Evolutionary conservation across 2,888 invertebrate genomes (phyloP).

Genomic region (Nasonovia ribisnigri): DNA sequence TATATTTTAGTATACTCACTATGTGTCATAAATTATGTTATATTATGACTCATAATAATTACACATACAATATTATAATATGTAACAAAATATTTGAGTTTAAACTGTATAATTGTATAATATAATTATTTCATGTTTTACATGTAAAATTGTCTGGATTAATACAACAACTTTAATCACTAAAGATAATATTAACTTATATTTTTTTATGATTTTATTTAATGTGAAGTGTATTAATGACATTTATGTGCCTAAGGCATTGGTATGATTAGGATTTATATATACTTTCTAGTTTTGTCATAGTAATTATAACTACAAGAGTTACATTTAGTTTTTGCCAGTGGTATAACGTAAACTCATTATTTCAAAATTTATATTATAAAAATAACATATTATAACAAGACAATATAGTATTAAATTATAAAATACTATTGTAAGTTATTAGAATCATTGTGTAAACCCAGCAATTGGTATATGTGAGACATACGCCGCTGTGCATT

Average conservation of each 20-base stretch:
- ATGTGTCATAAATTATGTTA: too few relatives aligned
- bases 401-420: too few relatives aligned
- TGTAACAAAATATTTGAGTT: background rate
- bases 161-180: background rate
- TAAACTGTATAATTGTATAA: background rate
- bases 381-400: too few relatives aligned
- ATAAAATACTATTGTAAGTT: background rate
- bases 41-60: too few relatives aligned
- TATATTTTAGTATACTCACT: background rate
- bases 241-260: background rate
- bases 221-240: background rate
- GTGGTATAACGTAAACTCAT: too few relatives aligned
- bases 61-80: background rate
- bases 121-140: background rate
- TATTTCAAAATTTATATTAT: too few relatives aligned
- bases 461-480: background rate
- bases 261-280: background rate
- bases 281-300: too few relatives aligned
- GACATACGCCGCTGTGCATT: background rate
- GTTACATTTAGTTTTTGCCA: too few relatives aligned
- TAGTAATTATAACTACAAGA: too few relatives aligned
- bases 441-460: conserved; percentile 2
- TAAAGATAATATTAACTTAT: background rate
- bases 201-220: background rate
- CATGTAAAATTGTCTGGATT: background rate